These are phyloP conservation scores for Automeris io DNA, from an alignment of 2,888 invertebrate genomes.

Conservation along the genomic window DNA sequence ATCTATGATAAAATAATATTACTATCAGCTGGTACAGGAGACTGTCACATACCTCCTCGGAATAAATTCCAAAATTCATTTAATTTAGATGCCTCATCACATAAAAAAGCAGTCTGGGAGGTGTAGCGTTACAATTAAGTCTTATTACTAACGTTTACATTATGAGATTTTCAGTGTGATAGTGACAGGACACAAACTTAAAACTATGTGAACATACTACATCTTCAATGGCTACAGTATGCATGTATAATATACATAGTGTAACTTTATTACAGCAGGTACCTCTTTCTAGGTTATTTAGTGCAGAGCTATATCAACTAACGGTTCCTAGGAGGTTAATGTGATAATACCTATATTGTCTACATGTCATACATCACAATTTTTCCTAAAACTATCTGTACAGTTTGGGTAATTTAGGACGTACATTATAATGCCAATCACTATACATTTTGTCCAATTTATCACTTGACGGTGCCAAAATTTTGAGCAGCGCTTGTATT, in stretches of 20 bases:
- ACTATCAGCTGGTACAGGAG: slow-evolving; percentile 59
- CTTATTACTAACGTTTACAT: slow-evolving; percentile 71
- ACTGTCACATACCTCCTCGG: slow-evolving; percentile 47
- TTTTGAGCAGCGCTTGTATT: slow-evolving; percentile 55
- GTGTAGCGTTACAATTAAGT: slow-evolving; percentile 74
- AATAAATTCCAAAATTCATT: slow-evolving; percentile 41
- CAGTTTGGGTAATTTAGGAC: slow-evolving; percentile 61
- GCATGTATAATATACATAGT: too few relatives aligned
- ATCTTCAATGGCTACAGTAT: slow-evolving; percentile 59
- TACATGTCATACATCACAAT: slow-evolving; percentile 78
- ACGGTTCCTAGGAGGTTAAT: slow-evolving; percentile 65
- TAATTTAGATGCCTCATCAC: slow-evolving; percentile 64
- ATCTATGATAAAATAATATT: slow-evolving; percentile 68
- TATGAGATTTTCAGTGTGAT: slow-evolving; percentile 75
- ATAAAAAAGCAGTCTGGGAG: slow-evolving; percentile 78
- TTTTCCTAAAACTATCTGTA: slow-evolving; percentile 78
- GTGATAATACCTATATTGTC: slow-evolving; percentile 77
- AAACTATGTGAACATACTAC: slow-evolving; percentile 70
- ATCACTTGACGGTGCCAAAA: slow-evolving; percentile 25
- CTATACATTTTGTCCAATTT: slow-evolving; percentile 34
- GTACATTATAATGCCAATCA: slow-evolving; percentile 55
- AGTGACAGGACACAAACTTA: slow-evolving; percentile 71
- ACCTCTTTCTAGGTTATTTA: slow-evolving; percentile 58
- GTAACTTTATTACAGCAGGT: slow-evolving; percentile 51
- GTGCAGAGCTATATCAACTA: slow-evolving; percentile 70